Percentiles rank a stretch among this genome's conserved stretches.
Evolutionary conservation across 2,113 vertebrate species (phyloP).

Genomic region (Vulpes vulpes): DNA sequence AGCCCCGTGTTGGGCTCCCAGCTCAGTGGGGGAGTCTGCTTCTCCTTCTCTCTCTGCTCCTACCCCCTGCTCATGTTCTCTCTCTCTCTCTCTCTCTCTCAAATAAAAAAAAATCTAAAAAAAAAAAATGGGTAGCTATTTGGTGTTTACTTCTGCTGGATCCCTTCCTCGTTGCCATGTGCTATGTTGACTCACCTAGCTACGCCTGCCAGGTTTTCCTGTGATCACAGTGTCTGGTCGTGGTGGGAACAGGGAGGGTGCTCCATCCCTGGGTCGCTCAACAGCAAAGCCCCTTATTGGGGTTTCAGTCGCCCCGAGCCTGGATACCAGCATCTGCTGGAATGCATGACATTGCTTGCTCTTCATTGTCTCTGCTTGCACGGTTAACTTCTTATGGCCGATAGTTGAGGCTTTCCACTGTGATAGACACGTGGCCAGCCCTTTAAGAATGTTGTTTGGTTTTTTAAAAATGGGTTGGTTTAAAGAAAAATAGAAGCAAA

Average conservation of each 20-base stretch:
- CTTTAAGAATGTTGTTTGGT: neutral
- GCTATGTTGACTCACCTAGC: neutral
- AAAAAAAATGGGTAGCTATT: fast-evolving
- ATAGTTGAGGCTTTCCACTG: neutral
- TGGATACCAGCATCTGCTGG: neutral
- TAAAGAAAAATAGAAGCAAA: neutral
- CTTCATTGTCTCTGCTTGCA: neutral
- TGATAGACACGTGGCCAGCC: fast-evolving
- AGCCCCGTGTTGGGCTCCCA: too few species aligned
- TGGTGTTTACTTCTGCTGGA: neutral
- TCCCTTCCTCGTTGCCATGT: neutral
- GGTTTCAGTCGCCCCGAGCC: neutral
- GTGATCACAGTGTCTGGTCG: neutral
- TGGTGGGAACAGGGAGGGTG: neutral
- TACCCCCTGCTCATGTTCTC: too few species aligned
- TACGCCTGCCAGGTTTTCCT: neutral
- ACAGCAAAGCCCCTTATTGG: too few species aligned
- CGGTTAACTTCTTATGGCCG: neutral
- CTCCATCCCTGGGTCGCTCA: fast-evolving
- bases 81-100: too few species aligned
- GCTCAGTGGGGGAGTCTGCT: too few species aligned
- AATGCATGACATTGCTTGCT: fast-evolving
- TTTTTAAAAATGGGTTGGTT: neutral
- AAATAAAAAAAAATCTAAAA: too few species aligned
- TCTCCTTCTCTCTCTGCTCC: too few species aligned